Base-by-base conservation (phyloP, 2,888 invertebrate genomes). In the Hydroisotoma schaefferi region DNA sequence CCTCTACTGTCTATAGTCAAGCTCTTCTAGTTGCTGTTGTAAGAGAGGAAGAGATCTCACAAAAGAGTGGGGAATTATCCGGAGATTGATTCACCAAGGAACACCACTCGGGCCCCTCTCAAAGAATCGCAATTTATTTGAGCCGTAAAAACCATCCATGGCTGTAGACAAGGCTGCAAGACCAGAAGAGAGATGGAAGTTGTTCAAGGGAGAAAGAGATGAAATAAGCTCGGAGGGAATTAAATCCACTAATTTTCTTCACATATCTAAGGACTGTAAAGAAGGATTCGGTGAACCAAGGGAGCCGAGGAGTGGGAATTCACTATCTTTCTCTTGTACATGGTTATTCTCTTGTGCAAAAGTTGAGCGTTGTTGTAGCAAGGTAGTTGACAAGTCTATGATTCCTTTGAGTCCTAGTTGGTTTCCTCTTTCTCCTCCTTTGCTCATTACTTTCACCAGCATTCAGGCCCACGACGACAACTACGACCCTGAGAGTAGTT, bases 191-290 rank as follows among this genome's bases (percentile, higher is more conserved):
- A 56, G 56, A 48, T 37, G 37, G 47, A 8, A 8, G 5, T 58
- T 28, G 44, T 58, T 58, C 46, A 40, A 40, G 43, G 51, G 51
- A 48, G 25, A 40, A 27, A 40, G 40, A 54, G 54, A 55, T 55
- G 49, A 37, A 37, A 59, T 59, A 61, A 59, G 51, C 61, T 62
- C 59, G 18, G 59, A 60, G 52, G 58, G 65, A 67, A 68, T 66
- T 66, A 68, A 68, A 66, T 62, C 66, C 67, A 65, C 65, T 66
- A 70, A 68, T 70, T 70, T 70, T 67, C 68, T 70, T 68, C 67
- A 70, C 66, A 67, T 70, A 65, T 68, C 67, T 63, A 55, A 61
- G 63, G 53, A 65, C 61, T 59, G 52, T 53, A 64, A 70, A 64
- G 65, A 61, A 57, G 22, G 18, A 53, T 52, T 67, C 65, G 63